These are phyloP conservation scores for Pachypeltis micranthus DNA, from an alignment of 1,140 invertebrate species.

Conservation along the genomic window DNA sequence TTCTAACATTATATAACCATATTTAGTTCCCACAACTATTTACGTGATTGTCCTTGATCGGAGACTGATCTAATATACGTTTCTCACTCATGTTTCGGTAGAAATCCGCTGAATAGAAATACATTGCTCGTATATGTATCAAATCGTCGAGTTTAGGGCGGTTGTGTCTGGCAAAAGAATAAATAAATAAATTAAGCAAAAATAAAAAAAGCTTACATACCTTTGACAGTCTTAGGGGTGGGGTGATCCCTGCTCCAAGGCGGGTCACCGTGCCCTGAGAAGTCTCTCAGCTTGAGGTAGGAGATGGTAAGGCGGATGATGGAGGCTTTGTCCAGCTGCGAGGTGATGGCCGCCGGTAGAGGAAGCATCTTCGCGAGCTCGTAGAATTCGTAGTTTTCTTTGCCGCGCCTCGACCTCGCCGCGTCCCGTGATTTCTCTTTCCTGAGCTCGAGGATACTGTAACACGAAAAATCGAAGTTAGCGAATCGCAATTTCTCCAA, in stretches of 20 bases:
- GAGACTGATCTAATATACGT: too few relatives aligned
- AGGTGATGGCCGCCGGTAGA: constrained; percentile 89
- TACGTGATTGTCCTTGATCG: too few relatives aligned
- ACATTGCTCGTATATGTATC: too few relatives aligned
- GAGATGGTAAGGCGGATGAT: constrained; percentile 96
- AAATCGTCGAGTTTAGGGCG: too few relatives aligned
- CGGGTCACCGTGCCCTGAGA: constrained; percentile 87
- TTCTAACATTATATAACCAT: too few relatives aligned
- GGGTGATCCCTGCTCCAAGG: constrained; percentile 76
- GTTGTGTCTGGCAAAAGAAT: too few relatives aligned
- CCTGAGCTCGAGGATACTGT: constrained; percentile 87
- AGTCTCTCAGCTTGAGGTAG: constrained; percentile 90
- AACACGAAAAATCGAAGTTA: constrained; percentile 31
- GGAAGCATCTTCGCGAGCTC: constrained; percentile 96
- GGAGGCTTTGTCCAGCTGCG: constrained; percentile 95
- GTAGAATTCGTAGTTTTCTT: constrained; percentile 98
- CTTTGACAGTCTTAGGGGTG: constrained; percentile 65
- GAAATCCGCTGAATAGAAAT: too few relatives aligned
- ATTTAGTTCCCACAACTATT: too few relatives aligned
- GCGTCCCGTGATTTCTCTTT: constrained; percentile 96
- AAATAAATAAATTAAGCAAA: neutral
- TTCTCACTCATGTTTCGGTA: too few relatives aligned
- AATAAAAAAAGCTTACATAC: constrained; percentile 40
- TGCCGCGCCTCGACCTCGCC: constrained; percentile 82
- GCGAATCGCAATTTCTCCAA: too few relatives aligned